phyloP scores from a whole-genome alignment of 1,140 invertebrate genomes.

The Samia ricini region DNA sequence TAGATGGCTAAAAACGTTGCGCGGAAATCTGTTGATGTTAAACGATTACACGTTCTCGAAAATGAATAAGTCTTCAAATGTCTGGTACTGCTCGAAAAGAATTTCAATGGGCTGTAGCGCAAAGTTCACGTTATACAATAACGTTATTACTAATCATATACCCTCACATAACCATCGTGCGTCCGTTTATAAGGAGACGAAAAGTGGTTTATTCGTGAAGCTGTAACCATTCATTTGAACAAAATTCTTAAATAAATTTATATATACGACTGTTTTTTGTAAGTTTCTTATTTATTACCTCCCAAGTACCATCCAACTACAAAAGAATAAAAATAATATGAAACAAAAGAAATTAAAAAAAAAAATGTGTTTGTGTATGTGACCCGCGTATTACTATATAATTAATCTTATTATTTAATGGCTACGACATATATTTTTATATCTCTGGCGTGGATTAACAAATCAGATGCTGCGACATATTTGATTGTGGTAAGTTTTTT shows the following conservation, averaged over 20 bases:
- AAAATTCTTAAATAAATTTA: not conserved
- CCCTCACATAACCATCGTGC: constrained; percentile 4
- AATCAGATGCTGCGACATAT: too few relatives aligned
- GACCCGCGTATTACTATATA: too few relatives aligned
- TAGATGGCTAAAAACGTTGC: not conserved
- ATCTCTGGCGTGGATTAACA: too few relatives aligned
- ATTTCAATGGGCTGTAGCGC: constrained; percentile 18
- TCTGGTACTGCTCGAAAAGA: constrained; percentile 20
- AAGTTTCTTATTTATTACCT: too few relatives aligned
- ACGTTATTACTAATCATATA: not conserved
- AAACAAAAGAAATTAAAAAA: too few relatives aligned
- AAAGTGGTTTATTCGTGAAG: not conserved
- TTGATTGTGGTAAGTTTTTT: too few relatives aligned
- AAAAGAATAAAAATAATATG: too few relatives aligned
- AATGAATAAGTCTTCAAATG: constrained; percentile 9
- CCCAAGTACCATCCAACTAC: too few relatives aligned
- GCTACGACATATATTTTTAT: too few relatives aligned
- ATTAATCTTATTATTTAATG: too few relatives aligned
- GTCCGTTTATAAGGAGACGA: not conserved
- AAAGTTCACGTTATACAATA: constrained; percentile 11
- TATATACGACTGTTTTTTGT: not conserved
- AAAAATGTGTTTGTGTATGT: too few relatives aligned
- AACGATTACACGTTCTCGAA: constrained; percentile 11
- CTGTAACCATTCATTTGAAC: not conserved
- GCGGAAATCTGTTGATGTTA: constrained; percentile 9